Evolutionary conservation across 2,888 invertebrate species (phyloP), one percentile per base, ranked within the genome.

Genomic region (Amiota minor): DNA sequence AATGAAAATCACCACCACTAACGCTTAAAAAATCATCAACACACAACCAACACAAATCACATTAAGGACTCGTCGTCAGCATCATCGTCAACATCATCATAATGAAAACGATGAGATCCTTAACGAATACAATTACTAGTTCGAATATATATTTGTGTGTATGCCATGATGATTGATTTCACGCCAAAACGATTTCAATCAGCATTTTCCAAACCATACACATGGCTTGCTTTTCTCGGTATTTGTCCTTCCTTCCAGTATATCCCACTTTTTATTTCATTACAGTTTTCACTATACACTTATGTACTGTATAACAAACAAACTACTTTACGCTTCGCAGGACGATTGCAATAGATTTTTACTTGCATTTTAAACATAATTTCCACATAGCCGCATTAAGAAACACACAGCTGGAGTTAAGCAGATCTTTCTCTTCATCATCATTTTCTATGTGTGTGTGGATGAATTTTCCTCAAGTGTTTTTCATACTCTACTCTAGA

Each of bases 171-270:
- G 87, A 86, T 86, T 86, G 87, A 87, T 86, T 86, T 87, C 87
- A 87, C 86, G 87, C 87, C 81, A 77, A 87, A 86, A 80, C 80
- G 87, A 86, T 86, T 86, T 86, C 87, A 86, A 87, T 86, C 86
- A 87, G 82, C 82, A 85, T 84, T 86, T 86, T 69, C 53, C 47
- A 9, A 20, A 16, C 65, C 16, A 45, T 23, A 20, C 59, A 59
- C 56, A 56, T 18, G 10, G 56, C 11, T 80, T 78, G 78, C 73
- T n/a, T 72, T 45, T 70, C 72, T 64, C 73, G 23, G 65, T 76
- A 50, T 18, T 53, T 72, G 8, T 16, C 16, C n/a, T 50, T 59
- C 14, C 71, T 50, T 16, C 18, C n/a, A 53, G 14, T 53, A 16
- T 53, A 20, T 59, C 20, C 20, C 50, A 18, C n/a, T 69, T 69